Conservation (phyloP, 2,797 vertebrate species). For the Gymnodraco acuticeps region DNA sequence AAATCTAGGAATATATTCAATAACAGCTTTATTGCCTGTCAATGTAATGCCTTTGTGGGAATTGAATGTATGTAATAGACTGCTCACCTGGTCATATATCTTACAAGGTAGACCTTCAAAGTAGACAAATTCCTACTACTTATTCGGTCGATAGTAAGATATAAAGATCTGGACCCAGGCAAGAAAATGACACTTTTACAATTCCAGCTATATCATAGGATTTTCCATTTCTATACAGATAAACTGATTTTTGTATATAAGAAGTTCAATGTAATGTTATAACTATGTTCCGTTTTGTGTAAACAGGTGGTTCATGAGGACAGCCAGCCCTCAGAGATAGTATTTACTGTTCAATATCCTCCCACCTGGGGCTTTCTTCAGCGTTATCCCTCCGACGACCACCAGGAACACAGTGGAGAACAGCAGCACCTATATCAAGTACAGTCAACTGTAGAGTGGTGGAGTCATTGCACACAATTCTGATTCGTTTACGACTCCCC, state of each 20-base stretch:
- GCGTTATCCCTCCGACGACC: conserved; percentile 64
- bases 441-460: conserved; percentile 1
- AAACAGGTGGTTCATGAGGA: conserved; percentile 88
- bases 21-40: not conserved
- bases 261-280: not conserved
- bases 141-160: no score
- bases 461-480: no score
- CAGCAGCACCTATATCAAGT: conserved; percentile 55
- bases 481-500: no score
- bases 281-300: conserved; percentile 7
- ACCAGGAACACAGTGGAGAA: conserved; percentile 17
- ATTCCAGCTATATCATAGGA: not conserved
- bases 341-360: conserved; percentile 81
- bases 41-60: not conserved
- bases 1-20: not conserved
- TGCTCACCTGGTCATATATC: not conserved
- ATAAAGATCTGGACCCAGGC: no score
- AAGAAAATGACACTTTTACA: not conserved
- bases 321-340: conserved; percentile 86
- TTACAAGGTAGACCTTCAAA: not conserved
- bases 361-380: conserved; percentile 85
- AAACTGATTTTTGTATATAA: no score
- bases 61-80: not conserved
- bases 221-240: not conserved
- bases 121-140: not conserved